Base-by-base conservation (phyloP, 2,888 invertebrate genomes). In the Ectemnius lituratus region DNA sequence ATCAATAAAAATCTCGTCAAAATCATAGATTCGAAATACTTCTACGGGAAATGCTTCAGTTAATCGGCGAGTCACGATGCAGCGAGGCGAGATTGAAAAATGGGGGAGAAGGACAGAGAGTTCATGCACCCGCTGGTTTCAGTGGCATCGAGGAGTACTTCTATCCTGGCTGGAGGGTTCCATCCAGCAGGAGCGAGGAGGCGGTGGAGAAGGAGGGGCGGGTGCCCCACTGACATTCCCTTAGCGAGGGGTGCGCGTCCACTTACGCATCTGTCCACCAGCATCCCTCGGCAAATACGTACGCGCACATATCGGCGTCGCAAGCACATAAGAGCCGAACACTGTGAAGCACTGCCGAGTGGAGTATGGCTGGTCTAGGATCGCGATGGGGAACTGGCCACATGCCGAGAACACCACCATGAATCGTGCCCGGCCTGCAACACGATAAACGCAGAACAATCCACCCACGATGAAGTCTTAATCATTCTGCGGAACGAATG, bases 261-360 rank as follows among this genome's bases (percentile, higher is more conserved):
- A 89, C 90, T 90, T 89, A 88, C 87, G 86, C 90, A 90, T 90
- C 90, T 90, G 90, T 89, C 88, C 89, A 85, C 88, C 89, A 85
- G 87, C 88, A 86, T 88, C 88, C 87, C 86, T 85, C 74, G 80
- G 82, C 84, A 85, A 84, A 88, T 86, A 86, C 78, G 70, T 67
- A 71, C 79, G 77, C 77, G 75, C 77, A 83, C 75, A 67, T 71
- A 75, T 73, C 58, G 3, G 18, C 63, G 75, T 66, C 14, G 28
- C 28, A 37, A 6, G 5, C 37, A 37, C 37, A 37, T 37, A 37
- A 37, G 37, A 8, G 37, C 11, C 8, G 8, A 37, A 4, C 37
- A 37, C 37, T 8, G 8, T 37, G 5, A 37, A 37, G 8, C 37
- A 37, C 37, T 37, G 37, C 37, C n/a, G n/a, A 37, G 28, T 11